Evolutionary conservation across 2,888 invertebrate genomes (phyloP).

Genomic region (Agrotis exclamationis): DNA sequence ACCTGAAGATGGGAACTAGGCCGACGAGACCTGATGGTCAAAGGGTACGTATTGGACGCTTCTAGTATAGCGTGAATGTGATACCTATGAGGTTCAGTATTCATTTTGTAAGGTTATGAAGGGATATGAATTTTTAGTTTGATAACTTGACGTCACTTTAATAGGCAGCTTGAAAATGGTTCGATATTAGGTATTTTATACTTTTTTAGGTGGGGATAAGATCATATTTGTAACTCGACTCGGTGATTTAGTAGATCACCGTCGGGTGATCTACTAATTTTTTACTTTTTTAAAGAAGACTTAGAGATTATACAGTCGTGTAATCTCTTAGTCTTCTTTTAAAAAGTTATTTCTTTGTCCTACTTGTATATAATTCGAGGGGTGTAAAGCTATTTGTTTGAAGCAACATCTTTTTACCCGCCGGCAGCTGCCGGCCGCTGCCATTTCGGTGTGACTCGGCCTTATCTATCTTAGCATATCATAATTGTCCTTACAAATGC

Average conservation of each 20-base stretch:
- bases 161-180: neutral
- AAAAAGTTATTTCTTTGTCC: no score
- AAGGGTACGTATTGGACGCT: conserved; percentile 48
- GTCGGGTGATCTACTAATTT: no score
- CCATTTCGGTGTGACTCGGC: no score
- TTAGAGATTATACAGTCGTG: no score
- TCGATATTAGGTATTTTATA: neutral
- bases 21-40: conserved; percentile 53
- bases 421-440: no score
- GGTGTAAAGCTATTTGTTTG: no score
- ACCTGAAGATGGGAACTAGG: conserved; percentile 60
- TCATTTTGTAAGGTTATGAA: neutral
- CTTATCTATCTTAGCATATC: no score
- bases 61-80: conserved; percentile 31
- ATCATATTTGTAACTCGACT: neutral
- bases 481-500: no score
- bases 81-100: conserved; percentile 39
- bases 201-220: neutral
- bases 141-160: neutral
- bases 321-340: no score
- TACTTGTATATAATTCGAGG: no score
- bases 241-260: neutral
- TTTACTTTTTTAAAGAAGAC: no score
- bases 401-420: no score
- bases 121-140: conserved; percentile 4